Conservation (phyloP, 2,113 vertebrate species). For the Stegostoma tigrinum region DNA sequence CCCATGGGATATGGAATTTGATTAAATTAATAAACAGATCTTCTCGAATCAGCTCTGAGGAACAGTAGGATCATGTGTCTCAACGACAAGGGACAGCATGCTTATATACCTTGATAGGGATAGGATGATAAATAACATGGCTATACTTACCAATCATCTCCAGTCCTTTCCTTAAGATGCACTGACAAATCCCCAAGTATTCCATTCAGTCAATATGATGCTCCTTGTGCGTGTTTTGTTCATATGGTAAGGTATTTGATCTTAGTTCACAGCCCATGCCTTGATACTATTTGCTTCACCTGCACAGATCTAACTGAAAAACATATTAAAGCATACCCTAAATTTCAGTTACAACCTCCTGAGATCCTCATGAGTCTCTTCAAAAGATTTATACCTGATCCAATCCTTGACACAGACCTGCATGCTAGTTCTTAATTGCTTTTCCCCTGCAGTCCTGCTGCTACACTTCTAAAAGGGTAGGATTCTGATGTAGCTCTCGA, state of each 20-base stretch:
- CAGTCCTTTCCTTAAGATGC: neutral
- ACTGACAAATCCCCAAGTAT: no score
- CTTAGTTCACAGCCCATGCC: neutral
- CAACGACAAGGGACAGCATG: neutral
- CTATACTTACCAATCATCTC: neutral
- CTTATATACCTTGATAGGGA: neutral
- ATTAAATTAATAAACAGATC: neutral
- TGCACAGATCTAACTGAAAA: neutral
- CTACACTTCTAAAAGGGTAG: neutral
- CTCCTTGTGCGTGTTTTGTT: neutral
- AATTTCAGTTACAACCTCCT: neutral
- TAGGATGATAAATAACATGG: neutral
- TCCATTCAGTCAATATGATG: neutral
- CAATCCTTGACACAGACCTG: neutral
- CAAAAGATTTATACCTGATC: neutral
- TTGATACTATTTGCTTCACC: neutral
- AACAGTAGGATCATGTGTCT: neutral
- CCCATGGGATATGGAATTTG: neutral
- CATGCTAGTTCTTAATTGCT: slow-evolving; percentile 14
- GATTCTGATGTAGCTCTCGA: neutral
- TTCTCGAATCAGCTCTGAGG: neutral
- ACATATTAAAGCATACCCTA: neutral
- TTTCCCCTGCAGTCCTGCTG: neutral
- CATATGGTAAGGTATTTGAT: neutral
- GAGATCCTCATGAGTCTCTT: neutral